phyloP scores from a whole-genome alignment of 2,113 vertebrate species.

The Rhinoderma darwinii region DNA sequence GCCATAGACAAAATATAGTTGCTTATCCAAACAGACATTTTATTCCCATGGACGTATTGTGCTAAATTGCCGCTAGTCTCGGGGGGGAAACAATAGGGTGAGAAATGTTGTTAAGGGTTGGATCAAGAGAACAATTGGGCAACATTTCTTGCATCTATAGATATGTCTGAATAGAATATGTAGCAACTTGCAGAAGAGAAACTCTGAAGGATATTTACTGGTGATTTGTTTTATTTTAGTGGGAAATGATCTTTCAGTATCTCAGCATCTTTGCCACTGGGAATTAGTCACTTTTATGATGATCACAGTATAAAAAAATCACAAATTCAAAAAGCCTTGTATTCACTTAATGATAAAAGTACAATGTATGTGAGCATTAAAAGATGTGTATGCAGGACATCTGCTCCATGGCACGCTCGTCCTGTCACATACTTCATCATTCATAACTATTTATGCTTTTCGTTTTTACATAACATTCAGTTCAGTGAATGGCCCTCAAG shows the following conservation, averaged over 20 bases:
- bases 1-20: no score
- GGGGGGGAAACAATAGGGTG: no score
- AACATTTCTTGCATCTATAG: no score
- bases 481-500: slow-evolving; percentile 37
- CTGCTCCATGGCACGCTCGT: not conserved
- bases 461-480: slow-evolving; percentile 21
- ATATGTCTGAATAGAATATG: not conserved
- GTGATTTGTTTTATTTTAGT: not conserved
- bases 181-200: not conserved
- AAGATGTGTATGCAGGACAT: slow-evolving; percentile 4
- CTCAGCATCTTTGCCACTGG: not conserved
- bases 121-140: no score
- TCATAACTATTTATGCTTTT: slow-evolving; percentile 45
- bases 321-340: not conserved
- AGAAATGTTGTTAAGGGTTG: no score
- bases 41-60: no score
- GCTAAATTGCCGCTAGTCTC: no score
- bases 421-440: slow-evolving; percentile 19
- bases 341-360: not conserved
- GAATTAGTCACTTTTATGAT: not conserved
- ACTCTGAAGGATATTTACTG: not conserved
- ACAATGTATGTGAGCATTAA: not conserved
- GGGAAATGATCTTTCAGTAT: not conserved
- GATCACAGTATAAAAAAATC: not conserved
- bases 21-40: no score